phyloP scores from a whole-genome alignment of 2,888 invertebrate genomes.

The Arrhopalites spinosus region DNA sequence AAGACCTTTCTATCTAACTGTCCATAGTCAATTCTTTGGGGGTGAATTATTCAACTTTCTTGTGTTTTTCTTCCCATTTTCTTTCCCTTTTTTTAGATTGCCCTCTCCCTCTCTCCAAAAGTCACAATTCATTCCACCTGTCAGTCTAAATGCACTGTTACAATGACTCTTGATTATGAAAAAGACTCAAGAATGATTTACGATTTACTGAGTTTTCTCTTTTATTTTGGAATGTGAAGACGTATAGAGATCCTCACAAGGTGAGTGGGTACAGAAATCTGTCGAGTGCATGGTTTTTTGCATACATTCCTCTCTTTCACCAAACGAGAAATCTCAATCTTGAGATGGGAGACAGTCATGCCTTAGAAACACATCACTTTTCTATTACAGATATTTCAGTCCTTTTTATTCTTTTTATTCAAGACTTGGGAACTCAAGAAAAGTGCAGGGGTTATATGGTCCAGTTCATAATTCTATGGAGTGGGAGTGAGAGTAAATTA shows the following conservation, averaged over 20 bases:
- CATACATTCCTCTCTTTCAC: background rate
- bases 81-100: no score
- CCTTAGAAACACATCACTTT: no score
- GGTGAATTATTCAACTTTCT: slow-evolving; percentile 13
- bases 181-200: slow-evolving; percentile 27
- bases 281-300: background rate
- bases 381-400: no score
- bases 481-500: no score
- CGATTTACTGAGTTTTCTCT: background rate
- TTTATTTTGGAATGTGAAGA: background rate
- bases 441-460: no score
- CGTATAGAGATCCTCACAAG: background rate
- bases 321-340: no score
- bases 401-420: no score
- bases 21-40: background rate
- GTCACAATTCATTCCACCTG: slow-evolving; percentile 30
- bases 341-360: no score
- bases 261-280: background rate
- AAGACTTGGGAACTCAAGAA: no score
- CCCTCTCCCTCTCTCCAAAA: background rate
- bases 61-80: background rate
- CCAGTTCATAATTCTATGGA: no score
- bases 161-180: slow-evolving; percentile 32
- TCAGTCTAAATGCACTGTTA: slow-evolving; percentile 23
- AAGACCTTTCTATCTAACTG: background rate